Base-by-base conservation (phyloP, 1,140 invertebrate species). In the Dysdera silvatica region DNA sequence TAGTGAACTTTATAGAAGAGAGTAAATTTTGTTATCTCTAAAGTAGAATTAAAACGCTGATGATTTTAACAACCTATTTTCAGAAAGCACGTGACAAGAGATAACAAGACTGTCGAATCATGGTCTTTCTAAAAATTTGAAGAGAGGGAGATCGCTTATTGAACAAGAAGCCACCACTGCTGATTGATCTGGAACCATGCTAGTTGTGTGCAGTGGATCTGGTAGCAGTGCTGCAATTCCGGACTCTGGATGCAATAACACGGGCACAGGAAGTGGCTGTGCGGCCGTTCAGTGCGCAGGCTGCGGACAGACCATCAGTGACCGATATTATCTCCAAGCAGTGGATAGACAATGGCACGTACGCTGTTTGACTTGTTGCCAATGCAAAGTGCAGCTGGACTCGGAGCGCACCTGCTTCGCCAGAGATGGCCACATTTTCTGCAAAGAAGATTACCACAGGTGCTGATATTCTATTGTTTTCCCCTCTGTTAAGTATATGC, bases 371-470 rank as follows among this genome's bases (percentile, higher is more conserved):
- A 74, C 75, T 29, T 96, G 91, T 77, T 87, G 83, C 74, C 86
- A 90, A 71, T 95, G 92, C 76, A 84, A 87, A 61, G 76, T 89
- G 56, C 84, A 87, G 1, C 80, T 95, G 26, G 91, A 95, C 75
- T 85, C 88, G 5, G 90, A 96, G 76, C 84, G 89, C 70, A 91
- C 91, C 54, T 97, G 94, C 78, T 98, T 94, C 77, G 87, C 90
- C 49, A 82, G 89, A 65, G 91, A 95, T 74, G 92, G 91, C 65
- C 89, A 89, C 73, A 96, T 97, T 70, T 96, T 92, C 78, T 97
- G 94, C 82, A 95, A 95, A 78, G 91, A 93, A 73, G 94, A 98
- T 76, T 97, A 97, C 78, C 91, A 93, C 82, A 88, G 91, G 94
- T 96, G 75, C 86, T n/a, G n/a, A n/a, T n/a, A n/a, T n/a, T n/a